phyloP scores from a whole-genome alignment of 2,113 vertebrate genomes.

The Ascaphus truei region DNA sequence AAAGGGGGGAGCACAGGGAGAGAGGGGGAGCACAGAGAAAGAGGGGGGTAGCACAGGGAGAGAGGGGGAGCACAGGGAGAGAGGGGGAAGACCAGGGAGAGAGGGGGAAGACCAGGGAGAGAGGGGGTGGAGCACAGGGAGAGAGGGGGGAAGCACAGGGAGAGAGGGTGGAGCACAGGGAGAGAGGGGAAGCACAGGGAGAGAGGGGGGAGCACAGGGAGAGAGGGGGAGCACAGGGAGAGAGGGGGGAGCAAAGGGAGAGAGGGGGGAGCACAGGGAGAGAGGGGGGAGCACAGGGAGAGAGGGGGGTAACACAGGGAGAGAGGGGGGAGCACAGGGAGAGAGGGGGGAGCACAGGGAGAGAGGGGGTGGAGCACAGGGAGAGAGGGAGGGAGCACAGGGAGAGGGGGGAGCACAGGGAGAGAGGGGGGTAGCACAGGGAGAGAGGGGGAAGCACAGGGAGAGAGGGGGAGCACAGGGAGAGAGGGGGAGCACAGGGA shows the following conservation, averaged over 20 bases:
- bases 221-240: not conserved
- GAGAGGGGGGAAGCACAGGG: not conserved
- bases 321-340: constrained; percentile 1
- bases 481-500: not conserved
- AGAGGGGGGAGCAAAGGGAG: not conserved
- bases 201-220: not conserved
- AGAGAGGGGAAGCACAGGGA: not conserved
- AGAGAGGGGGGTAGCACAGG: too few species aligned
- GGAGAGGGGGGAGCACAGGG: too few species aligned
- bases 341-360: not conserved
- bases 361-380: not conserved
- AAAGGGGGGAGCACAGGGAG: not conserved
- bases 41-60: not conserved
- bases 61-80: not conserved
- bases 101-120: too few species aligned
- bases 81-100: not conserved
- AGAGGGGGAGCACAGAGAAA: too few species aligned
- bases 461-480: not conserved
- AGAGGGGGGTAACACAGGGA: not conserved
- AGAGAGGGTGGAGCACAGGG: too few species aligned
- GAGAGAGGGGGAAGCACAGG: not conserved
- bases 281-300: too few species aligned
- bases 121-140: too few species aligned
- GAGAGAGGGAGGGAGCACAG: not conserved
- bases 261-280: not conserved